These are phyloP conservation scores for Canis aureus DNA, from an alignment of 2,113 vertebrate species.

Conservation along the genomic window DNA sequence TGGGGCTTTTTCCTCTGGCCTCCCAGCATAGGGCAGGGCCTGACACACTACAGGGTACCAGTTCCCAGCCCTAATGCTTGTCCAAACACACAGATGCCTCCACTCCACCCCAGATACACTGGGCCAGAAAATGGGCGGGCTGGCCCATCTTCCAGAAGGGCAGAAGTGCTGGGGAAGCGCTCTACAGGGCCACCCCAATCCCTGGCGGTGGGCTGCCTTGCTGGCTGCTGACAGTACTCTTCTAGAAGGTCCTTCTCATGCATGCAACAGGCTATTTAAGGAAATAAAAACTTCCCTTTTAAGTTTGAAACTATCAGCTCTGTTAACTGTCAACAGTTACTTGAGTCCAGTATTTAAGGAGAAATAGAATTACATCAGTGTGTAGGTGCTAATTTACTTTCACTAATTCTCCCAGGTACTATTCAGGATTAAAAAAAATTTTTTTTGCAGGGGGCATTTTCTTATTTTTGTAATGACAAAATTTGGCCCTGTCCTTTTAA, in stretches of 20 bases:
- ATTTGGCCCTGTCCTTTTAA: not conserved
- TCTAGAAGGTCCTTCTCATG: not conserved
- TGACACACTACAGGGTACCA: accelerated
- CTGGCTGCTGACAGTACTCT: not conserved
- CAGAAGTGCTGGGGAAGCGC: accelerated
- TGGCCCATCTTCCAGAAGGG: not conserved
- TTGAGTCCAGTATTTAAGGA: not conserved
- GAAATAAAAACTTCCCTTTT: not conserved
- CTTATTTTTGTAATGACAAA: slow-evolving; percentile 23
- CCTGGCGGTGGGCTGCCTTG: not conserved
- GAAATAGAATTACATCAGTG: not conserved
- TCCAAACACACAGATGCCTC: not conserved
- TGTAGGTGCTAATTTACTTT: not conserved
- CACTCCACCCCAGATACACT: not conserved
- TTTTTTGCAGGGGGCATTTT: not conserved
- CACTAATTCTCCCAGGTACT: not conserved
- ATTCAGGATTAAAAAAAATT: not conserved
- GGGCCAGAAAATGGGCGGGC: accelerated
- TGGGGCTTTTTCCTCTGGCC: not conserved
- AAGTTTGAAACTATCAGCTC: not conserved
- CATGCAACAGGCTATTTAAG: not conserved
- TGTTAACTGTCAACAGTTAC: not conserved
- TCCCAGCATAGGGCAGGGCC: not conserved
- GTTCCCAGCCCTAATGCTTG: not conserved
- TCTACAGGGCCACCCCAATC: no score